Base-by-base conservation (phyloP, 2,888 invertebrate species). In the Automeris io region DNA sequence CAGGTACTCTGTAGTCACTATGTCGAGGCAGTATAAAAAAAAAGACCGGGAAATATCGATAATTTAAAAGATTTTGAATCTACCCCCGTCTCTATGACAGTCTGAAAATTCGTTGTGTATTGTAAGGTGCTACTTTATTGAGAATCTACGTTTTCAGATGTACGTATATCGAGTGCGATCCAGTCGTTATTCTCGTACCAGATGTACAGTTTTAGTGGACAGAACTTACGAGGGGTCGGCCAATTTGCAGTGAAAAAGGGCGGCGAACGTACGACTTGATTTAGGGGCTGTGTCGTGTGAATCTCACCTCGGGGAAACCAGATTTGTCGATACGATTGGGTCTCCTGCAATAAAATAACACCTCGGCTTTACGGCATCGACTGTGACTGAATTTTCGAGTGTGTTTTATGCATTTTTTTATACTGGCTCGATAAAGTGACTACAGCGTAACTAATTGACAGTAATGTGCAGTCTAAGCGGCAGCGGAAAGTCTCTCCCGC, bases 141-240 rank as follows among this genome's bases (percentile, higher is more conserved):
- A 21, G 3, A 19, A 33, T 39, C 21, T 33, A 33, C 18, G 9
- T 62, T 64, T 66, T 57, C 79, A 82, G 82, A 81, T 82, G 79
- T 49, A 58, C 51, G 51, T 56, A 61, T 66, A 62, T 58, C 51
- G 63, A 25, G 12, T 11, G 6, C 62, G 59, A 77, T 70, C 71
- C 70, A 64, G 69, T 55, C 70, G 68, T 78, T 75, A 70, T 49
- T 78, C 73, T 71, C 60, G 54, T 40, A 52, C 55, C 60, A 64
- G 63, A 67, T 67, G 69, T 63, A 53, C 60, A 65, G 62, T 63
- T 61, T 55, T 54, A 41, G 46, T 46, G 45, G 53, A 47, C 48
- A 53, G 51, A 65, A 61, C 64, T 51, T 61, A 65, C 60, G 48
- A 54, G 70, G 68, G 70, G 71, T 70, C 68, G 52, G 48, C 38